Evolutionary conservation across 2,797 vertebrate genomes (phyloP).

Genomic region (Craterocephalus amniculus): DNA sequence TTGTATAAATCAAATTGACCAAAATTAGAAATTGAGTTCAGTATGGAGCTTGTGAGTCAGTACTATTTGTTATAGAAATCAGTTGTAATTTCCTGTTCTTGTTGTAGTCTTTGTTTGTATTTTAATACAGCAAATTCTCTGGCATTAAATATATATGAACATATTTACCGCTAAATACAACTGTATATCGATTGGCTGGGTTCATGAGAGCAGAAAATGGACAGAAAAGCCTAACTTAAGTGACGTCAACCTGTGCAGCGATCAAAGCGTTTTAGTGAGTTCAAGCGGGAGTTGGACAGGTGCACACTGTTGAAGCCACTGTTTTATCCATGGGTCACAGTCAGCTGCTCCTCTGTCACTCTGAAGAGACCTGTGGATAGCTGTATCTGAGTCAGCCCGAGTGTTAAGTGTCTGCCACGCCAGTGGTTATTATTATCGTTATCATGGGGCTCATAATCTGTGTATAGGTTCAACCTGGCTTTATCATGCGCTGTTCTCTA

Average conservation of each 20-base stretch:
- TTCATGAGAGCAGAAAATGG: slow-evolving; percentile 41
- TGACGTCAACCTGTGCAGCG: slow-evolving; percentile 40
- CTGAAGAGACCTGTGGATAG: slow-evolving; percentile 44
- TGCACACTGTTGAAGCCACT: slow-evolving; percentile 34
- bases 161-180: background rate
- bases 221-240: slow-evolving; percentile 61
- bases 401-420: slow-evolving; percentile 52
- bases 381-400: slow-evolving; percentile 32
- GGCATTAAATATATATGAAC: background rate
- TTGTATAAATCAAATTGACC: background rate
- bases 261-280: slow-evolving; percentile 30
- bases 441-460: slow-evolving; percentile 46
- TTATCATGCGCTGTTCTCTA: slow-evolving; percentile 41
- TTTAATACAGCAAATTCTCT: background rate
- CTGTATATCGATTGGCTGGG: slow-evolving; percentile 14
- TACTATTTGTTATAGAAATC: background rate
- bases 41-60: background rate
- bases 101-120: background rate
- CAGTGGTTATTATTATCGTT: slow-evolving; percentile 70
- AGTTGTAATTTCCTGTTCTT: background rate
- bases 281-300: slow-evolving; percentile 51
- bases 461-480: slow-evolving; percentile 13
- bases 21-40: background rate
- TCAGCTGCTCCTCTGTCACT: slow-evolving; percentile 57
- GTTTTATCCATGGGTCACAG: slow-evolving; percentile 40